A percentile compares a stretch with the other conserved stretches of the same genome.
Conservation (phyloP, 2,888 invertebrate species). For the Conchocele bisecta region DNA sequence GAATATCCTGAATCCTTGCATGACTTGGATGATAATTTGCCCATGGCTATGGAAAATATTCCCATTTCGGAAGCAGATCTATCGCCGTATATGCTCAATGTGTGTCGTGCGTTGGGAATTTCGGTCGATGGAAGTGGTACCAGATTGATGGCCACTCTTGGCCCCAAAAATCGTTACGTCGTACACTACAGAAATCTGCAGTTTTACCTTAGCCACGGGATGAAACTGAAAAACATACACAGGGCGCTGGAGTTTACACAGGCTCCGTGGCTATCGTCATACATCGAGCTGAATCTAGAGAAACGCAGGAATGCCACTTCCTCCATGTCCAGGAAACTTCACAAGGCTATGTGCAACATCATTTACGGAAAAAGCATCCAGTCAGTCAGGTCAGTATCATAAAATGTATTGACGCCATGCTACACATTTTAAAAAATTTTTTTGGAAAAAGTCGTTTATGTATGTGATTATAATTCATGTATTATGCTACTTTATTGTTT, state of each 20-base stretch:
- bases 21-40: background rate
- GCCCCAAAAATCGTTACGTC: slow-evolving; percentile 1
- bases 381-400: no score
- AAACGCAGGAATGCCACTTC: background rate
- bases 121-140: background rate
- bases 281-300: background rate
- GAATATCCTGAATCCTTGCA: background rate
- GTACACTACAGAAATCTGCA: slow-evolving; percentile 7
- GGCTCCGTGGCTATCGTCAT: background rate
- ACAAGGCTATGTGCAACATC: background rate
- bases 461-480: no score
- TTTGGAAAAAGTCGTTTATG: no score
- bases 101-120: background rate
- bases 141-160: background rate
- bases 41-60: slow-evolving; percentile 7
- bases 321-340: background rate
- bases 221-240: background rate
- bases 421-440: no score
- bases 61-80: background rate
- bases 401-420: no score
- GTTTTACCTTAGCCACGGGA: slow-evolving; percentile 1
- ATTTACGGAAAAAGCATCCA: background rate
- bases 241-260: background rate
- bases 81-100: background rate
- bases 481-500: no score